A percentile compares a stretch with the other conserved stretches of the same genome.
These are phyloP conservation scores for Parapristionchus giblindavisi DNA, from an alignment of 2,888 invertebrate species.

Conservation along the genomic window DNA sequence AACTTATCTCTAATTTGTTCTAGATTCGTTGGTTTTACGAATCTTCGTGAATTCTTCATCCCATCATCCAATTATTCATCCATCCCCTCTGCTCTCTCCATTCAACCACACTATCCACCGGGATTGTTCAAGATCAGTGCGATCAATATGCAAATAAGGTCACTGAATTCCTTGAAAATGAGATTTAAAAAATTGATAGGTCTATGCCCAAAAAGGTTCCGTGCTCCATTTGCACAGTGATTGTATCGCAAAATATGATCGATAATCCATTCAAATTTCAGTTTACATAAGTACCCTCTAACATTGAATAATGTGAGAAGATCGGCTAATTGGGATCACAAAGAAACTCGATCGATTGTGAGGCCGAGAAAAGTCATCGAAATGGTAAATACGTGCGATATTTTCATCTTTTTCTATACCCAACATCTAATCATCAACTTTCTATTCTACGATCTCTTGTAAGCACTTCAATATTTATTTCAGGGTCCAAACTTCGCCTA, in stretches of 20 bases:
- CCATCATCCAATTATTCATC: not conserved
- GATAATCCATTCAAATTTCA: not conserved
- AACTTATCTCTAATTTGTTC: not conserved
- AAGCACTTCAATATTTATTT: not conserved
- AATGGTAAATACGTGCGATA: constrained; percentile 15
- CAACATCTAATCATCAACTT: not conserved
- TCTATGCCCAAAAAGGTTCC: not conserved
- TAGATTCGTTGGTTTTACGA: constrained; percentile 24
- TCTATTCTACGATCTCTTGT: not conserved
- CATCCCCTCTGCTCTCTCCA: not conserved
- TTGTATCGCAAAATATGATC: not conserved
- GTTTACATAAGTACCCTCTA: not conserved
- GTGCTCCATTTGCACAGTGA: not conserved
- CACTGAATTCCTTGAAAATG: not conserved
- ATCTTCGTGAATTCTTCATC: constrained; percentile 24
- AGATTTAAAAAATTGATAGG: not conserved
- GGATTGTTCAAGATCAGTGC: constrained; percentile 21
- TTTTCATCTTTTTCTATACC: not conserved
- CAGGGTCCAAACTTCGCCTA: constrained; percentile 19
- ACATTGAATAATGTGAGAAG: not conserved
- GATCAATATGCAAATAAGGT: not conserved
- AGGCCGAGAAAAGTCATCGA: constrained; percentile 21
- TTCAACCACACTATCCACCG: not conserved
- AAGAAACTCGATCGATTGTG: not conserved
- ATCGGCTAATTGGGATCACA: not conserved